These are phyloP conservation scores for Shargacucullia verbasci DNA, from an alignment of 2,888 invertebrate species.

Conservation along the genomic window DNA sequence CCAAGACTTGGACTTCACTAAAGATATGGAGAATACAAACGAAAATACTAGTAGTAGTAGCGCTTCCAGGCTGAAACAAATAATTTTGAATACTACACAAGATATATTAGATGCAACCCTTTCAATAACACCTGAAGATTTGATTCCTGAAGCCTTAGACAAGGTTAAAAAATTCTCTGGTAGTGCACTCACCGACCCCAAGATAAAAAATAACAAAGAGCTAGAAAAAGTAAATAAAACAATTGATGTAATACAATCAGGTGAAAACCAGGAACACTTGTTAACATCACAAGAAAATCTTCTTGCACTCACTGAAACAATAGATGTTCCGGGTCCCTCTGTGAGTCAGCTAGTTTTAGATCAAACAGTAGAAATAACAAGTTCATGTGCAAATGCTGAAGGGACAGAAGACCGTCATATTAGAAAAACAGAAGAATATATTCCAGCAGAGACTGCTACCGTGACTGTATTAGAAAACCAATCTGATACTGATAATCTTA, in stretches of 20 bases:
- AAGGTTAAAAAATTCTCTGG: neutral
- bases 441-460: constrained; percentile 2
- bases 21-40: constrained; percentile 24
- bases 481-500: neutral
- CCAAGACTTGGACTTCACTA: constrained; percentile 33
- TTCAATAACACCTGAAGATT: constrained; percentile 55
- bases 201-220: neutral
- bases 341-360: constrained; percentile 10
- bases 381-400: constrained; percentile 5
- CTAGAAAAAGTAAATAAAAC: constrained; percentile 9
- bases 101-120: constrained; percentile 56
- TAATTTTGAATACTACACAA: constrained; percentile 55
- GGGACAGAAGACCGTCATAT: constrained; percentile 10
- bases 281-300: constrained; percentile 4
- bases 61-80: constrained; percentile 48
- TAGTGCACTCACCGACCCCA: neutral
- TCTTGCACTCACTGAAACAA: constrained; percentile 11
- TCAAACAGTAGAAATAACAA: constrained; percentile 21
- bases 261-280: constrained; percentile 1
- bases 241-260: constrained; percentile 1
- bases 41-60: constrained; percentile 46
- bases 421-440: constrained; percentile 10
- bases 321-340: neutral
- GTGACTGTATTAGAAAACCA: constrained; percentile 5
- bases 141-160: constrained; percentile 34